Base-by-base conservation (phyloP, 2,888 invertebrate genomes). In the Cecidostiba fungosa region DNA sequence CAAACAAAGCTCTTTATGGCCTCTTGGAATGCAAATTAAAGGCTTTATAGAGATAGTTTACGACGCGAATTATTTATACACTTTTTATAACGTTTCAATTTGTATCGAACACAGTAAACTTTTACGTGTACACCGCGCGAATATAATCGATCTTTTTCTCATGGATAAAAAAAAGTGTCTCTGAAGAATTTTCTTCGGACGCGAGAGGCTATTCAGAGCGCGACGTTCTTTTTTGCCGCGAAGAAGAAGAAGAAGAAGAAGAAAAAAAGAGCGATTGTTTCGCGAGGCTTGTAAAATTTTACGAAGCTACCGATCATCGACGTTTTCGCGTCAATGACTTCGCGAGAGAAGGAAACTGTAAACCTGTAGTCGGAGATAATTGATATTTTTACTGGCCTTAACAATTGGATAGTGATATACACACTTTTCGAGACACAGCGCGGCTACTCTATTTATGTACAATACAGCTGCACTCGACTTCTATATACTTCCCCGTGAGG, bases 201-300 rank as follows among this genome's bases (percentile, higher is more conserved):
- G 36, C 36, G 69, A 59, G 69, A 59, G 54, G 54, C n/a, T 72
- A 77, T 70, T 77, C 59, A 83, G 82, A 83, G 59, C 82, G 77
- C 77, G 70, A 83, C 77, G 54, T 39, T 54, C 26, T 10, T 66
- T 82, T 62, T 62, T 43, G 23, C 47, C 47, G 16, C 47, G 19
- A 39, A 12, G n/a, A 16, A 8, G 36, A 23, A 62, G n/a, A n/a
- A n/a, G 19, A 39, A 12, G n/a, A 16, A 8, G 36, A 23, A 62
- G n/a, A 62, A 29, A 74, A 76, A 43, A 50, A 66, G 6, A 6
- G 54, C 39, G 50, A 50, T 36, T 26, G 26, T 77, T 77, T 59
- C 26, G 2, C 36, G 23, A 59, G 54, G 39, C 19, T 59, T 43
- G 50, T 82, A 82, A 82, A 82, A 66, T 82, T 81, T 74, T 47